Evolutionary conservation across 2,113 vertebrate genomes (phyloP).

Genomic region (Labrus mixtus): DNA sequence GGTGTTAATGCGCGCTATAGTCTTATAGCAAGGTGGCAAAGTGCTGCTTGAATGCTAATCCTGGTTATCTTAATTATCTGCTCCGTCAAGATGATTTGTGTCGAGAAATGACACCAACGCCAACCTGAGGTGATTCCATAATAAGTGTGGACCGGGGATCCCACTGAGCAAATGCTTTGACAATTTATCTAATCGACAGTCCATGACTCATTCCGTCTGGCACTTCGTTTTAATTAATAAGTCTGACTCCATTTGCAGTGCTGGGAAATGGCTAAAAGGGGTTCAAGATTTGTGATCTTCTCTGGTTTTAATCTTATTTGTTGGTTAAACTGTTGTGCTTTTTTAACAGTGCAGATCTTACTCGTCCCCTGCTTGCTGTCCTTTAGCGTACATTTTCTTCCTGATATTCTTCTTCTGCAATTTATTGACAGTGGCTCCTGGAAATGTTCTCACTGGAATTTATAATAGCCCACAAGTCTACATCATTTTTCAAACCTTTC

Average conservation of each 20-base stretch:
- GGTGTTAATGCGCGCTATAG: conserved; percentile 52
- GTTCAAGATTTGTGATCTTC: conserved; percentile 6
- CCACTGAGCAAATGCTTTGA: conserved; percentile 63
- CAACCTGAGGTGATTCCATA: conserved; percentile 73
- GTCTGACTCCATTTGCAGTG: conserved; percentile 4
- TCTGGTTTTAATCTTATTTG: conserved; percentile 9
- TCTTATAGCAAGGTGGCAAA: conserved; percentile 36
- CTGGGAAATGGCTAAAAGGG: conserved; percentile 8
- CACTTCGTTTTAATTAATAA: conserved; percentile 60
- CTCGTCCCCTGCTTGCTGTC: not conserved
- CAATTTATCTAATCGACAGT: conserved; percentile 74
- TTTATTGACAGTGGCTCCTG: not conserved
- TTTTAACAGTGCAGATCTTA: not conserved
- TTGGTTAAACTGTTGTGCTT: conserved; percentile 5
- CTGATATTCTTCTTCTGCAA: not conserved
- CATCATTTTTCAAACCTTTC: not conserved
- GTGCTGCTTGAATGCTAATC: conserved; percentile 54
- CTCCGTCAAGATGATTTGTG: conserved; percentile 66
- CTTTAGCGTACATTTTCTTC: not conserved
- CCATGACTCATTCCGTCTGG: conserved; percentile 65
- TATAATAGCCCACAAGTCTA: not conserved
- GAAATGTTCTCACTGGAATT: not conserved
- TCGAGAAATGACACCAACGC: conserved; percentile 60
- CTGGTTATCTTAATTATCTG: conserved; percentile 63
- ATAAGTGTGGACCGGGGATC: conserved; percentile 64